Conservation (phyloP, 2,113 vertebrate genomes). For the Pelodiscus sinensis region DNA sequence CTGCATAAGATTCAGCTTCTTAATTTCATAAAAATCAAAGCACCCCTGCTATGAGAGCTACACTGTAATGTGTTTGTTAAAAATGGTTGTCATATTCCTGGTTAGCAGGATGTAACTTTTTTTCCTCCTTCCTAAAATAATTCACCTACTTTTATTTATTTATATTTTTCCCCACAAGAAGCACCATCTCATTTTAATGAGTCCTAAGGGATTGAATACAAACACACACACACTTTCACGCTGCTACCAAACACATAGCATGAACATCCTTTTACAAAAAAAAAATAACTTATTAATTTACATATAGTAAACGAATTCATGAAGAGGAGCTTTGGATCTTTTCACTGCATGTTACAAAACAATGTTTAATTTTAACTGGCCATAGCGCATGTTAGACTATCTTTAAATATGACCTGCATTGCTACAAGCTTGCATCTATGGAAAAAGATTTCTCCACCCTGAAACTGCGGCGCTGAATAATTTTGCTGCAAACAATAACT, state of each 20-base stretch:
- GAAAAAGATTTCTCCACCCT: background rate
- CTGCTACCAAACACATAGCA: background rate
- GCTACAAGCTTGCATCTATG: constrained; percentile 32
- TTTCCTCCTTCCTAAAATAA: constrained; percentile 33
- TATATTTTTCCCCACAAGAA: background rate
- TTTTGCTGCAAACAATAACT: constrained; percentile 11
- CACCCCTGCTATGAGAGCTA: background rate
- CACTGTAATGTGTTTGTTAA: constrained; percentile 5
- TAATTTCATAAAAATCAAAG: constrained; percentile 18
- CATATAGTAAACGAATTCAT: constrained; percentile 44
- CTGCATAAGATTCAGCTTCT: background rate
- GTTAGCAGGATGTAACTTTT: background rate
- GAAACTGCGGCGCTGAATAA: background rate
- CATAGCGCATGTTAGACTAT: constrained; percentile 1
- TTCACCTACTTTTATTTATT: constrained; percentile 22
- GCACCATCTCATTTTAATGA: background rate
- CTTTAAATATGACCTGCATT: constrained; percentile 50
- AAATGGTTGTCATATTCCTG: constrained; percentile 57
- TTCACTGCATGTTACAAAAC: constrained; percentile 10
- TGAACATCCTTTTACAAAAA: constrained; percentile 44
- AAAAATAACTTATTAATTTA: constrained; percentile 56
- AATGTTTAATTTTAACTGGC: constrained; percentile 30
- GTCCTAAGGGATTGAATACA: background rate
- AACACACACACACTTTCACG: constrained; percentile 21
- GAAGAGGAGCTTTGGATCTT: constrained; percentile 47